Base-by-base conservation (phyloP, 2,113 vertebrate species). In the Anhinga anhinga region DNA sequence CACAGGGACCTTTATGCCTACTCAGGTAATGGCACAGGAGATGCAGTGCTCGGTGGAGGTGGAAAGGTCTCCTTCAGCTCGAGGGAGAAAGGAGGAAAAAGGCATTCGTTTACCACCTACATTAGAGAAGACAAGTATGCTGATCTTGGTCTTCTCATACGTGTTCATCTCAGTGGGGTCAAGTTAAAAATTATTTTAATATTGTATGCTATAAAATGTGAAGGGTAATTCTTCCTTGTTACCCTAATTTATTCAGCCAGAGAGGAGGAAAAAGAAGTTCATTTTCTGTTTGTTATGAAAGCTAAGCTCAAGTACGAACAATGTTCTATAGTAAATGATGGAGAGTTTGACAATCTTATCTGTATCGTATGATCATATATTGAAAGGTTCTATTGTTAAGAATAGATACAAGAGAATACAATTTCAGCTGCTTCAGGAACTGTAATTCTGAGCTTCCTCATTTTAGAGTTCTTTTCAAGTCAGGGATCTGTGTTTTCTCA, bases 331-430 rank as follows among this genome's bases (percentile, higher is more conserved):
- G 95, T 90, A 94, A 96, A 95, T 95, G 94, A 97, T 50, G 32
- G 70, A 96, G 82, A 96, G 95, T 96, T 97, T 97, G 93, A 97
- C 93, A 95, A 96, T 93, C 89, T 97, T 91, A 96, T 58, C 93
- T 71, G 86, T 91, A 94, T 90, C 50, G 0, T 88, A 95, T 95
- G 89, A 95, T 94, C 95, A 86, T 67, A 90, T 66, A 95, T 90
- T 97, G 96, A 97, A 96, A 95, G 89, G 72, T 94, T 82, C 74
- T 85, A 95, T 97, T 97, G 82, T 97, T 96, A 97, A 90, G 94
- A 96, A 90, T 7, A 93, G 79, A 52, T 94, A 95, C 91, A 91
- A 96, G 77, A 70, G 84, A 89, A 93, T 25, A 97, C 62, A 94
- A 80, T 91, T 93, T 94, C 81, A 93, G 50, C 55, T 93, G 86